Percentiles rank a stretch among this genome's conserved stretches.
Conservation (phyloP, 2,113 vertebrate genomes). For the Chelonoidis abingdonii region DNA sequence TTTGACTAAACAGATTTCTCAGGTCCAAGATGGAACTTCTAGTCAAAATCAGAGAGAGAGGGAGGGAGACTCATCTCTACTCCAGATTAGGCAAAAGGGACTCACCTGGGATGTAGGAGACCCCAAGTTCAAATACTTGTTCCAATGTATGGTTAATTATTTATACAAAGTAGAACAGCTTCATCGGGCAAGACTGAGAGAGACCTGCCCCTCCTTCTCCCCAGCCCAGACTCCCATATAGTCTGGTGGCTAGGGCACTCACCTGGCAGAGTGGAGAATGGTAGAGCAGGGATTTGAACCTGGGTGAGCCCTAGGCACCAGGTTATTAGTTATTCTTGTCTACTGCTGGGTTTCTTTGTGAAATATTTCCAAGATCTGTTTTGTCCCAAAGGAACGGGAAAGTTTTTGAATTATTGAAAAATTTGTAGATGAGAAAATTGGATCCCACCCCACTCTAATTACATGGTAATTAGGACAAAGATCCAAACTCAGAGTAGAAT, state of each 20-base stretch:
- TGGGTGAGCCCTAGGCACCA: not conserved
- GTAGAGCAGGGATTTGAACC: not conserved
- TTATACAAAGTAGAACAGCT: not conserved
- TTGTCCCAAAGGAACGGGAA: not conserved
- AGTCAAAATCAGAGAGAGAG: no score
- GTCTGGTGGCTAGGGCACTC: not conserved
- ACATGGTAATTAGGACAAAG: constrained; percentile 17
- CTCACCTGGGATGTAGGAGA: not conserved
- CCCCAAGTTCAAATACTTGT: not conserved
- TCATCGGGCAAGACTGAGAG: not conserved
- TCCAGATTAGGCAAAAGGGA: not conserved
- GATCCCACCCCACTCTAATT: not conserved
- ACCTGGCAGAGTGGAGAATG: not conserved
- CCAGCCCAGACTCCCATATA: not conserved
- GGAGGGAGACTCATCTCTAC: not conserved
- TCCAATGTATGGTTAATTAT: not conserved
- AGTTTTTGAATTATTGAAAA: not conserved
- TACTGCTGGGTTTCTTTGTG: not conserved
- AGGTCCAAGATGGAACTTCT: not conserved
- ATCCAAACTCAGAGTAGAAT: constrained; percentile 29
- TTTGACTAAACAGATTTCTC: not conserved
- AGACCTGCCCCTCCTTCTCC: not conserved
- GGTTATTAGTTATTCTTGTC: not conserved
- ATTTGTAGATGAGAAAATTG: not conserved
- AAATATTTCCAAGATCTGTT: not conserved